Evolutionary conservation across 2,888 invertebrate species (phyloP), one percentile per base, ranked within the genome.

Genomic region (Platycheirus rosarum): DNA sequence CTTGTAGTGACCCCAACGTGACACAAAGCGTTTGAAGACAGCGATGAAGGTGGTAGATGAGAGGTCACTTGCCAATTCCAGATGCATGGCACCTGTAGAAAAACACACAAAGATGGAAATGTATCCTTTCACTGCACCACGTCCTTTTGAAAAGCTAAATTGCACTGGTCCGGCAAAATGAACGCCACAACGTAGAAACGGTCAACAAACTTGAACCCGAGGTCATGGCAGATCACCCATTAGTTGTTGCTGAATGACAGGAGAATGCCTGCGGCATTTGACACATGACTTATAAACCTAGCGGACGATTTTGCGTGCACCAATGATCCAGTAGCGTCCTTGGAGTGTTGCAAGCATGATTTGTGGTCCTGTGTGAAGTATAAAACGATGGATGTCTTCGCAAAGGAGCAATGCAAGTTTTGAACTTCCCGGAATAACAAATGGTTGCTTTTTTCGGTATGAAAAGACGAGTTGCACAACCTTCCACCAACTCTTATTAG

Each of bases 71-170:
- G 68, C 32, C 0, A 70, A 29, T 32, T 70, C 65, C 5, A 75
- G 37, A 20, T 76, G 70, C 70, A 82, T 76, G 8, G 70, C 66
- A 1, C 66, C 62, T 3, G 76, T 77, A 6, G 75, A n/a, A 48
- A 76, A 44, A 11, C 69, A 53, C 7, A 70, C 32, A 5, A 76
- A 70, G 1, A 76, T 40, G 1, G 53, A 14, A 11, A 76, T 46
- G 9, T 70, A 70, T 3, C 69, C 70, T n/a, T 73, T 78, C 0
- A 78, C 26, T 1, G 63, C 18, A 0, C 63, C 73, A 2, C 73
- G 68, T 20, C 68, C 84, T 55, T 68, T 71, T 0, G 68, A 73
- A 8, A 63, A 55, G 2, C 48, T 44, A 14, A 76, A 18, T 11
- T 42, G 46, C 5, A 76, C 11, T 11, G 53, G 63, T 11, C 65